Evolutionary conservation across 2,113 vertebrate species (phyloP).

Genomic region (Microcebus murinus): DNA sequence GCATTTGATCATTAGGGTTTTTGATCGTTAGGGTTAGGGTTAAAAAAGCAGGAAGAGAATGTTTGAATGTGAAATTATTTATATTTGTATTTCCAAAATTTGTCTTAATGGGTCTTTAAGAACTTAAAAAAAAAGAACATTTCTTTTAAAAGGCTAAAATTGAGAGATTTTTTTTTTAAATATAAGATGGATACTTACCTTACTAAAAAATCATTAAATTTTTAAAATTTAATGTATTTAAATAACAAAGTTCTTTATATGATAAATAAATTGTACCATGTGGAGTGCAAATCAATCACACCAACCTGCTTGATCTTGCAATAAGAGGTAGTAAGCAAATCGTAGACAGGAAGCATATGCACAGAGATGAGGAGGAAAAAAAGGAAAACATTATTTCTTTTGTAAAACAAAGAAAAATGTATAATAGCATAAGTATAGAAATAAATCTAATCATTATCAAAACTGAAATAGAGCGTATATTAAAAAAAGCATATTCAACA

Average conservation of each 20-base stretch:
- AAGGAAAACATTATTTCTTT: slow-evolving; percentile 85
- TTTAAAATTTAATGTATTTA: slow-evolving; percentile 54
- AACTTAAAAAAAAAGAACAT: slow-evolving; percentile 17
- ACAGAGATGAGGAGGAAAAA: slow-evolving; percentile 82
- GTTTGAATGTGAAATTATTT: not conserved
- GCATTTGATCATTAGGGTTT: not conserved
- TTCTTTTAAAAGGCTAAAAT: not conserved
- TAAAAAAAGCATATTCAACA: slow-evolving; percentile 62
- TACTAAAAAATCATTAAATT: slow-evolving; percentile 56
- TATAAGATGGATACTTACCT: slow-evolving; percentile 70
- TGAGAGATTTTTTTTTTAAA: slow-evolving; percentile 19
- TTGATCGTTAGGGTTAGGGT: not conserved
- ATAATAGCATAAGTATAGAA: slow-evolving; percentile 70
- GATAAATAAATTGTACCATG: slow-evolving; percentile 67
- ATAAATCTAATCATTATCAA: slow-evolving; percentile 64
- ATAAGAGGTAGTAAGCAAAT: slow-evolving; percentile 90
- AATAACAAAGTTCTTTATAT: slow-evolving; percentile 57
- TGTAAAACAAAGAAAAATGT: slow-evolving; percentile 79
- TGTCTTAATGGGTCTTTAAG: slow-evolving; percentile 33
- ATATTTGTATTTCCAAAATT: slow-evolving; percentile 20
- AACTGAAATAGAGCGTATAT: slow-evolving; percentile 54
- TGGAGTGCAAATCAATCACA: slow-evolving; percentile 86
- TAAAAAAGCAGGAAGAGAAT: not conserved
- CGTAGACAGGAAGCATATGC: slow-evolving; percentile 88
- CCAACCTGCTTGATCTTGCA: slow-evolving; percentile 96